Conservation (phyloP, 2,113 vertebrate genomes). For the Crotalus viridis region DNA sequence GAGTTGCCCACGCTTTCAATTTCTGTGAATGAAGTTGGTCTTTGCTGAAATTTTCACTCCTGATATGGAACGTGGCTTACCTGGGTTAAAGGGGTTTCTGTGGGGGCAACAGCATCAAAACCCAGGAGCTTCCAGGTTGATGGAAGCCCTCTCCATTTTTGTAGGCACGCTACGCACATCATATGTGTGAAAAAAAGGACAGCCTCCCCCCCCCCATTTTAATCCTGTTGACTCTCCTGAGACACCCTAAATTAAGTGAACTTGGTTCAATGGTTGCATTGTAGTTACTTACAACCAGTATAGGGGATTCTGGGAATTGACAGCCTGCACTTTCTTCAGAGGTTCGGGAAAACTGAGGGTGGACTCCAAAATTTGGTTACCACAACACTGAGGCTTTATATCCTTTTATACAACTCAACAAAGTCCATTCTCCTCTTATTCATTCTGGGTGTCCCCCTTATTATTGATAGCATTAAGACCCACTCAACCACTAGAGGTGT, state of each 20-base stretch:
- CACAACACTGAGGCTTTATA: neutral
- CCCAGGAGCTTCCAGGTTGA: neutral
- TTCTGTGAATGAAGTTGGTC: conserved; percentile 72
- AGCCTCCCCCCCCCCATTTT: neutral
- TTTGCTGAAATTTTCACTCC: conserved; percentile 12
- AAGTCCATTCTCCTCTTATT: neutral
- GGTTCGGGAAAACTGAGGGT: neutral
- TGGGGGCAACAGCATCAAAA: neutral
- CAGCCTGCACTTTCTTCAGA: no score
- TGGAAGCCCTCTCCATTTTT: neutral
- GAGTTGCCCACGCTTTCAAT: conserved; percentile 87
- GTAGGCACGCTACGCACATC: neutral
- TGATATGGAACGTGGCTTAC: neutral
- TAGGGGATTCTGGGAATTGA: neutral
- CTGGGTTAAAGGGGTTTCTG: neutral
- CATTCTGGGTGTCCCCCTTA: neutral
- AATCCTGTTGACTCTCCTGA: neutral
- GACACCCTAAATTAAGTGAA: neutral
- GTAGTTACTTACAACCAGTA: no score
- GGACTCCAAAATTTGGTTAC: neutral
- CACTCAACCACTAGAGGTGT: neutral
- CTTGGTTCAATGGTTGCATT: neutral
- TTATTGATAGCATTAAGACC: neutral
- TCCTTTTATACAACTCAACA: neutral
- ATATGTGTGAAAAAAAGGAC: neutral